A percentile compares a stretch with the other conserved stretches of the same genome.
These are phyloP conservation scores for Cyrtodaria siliqua DNA, from an alignment of 2,888 invertebrate species.

Conservation along the genomic window DNA sequence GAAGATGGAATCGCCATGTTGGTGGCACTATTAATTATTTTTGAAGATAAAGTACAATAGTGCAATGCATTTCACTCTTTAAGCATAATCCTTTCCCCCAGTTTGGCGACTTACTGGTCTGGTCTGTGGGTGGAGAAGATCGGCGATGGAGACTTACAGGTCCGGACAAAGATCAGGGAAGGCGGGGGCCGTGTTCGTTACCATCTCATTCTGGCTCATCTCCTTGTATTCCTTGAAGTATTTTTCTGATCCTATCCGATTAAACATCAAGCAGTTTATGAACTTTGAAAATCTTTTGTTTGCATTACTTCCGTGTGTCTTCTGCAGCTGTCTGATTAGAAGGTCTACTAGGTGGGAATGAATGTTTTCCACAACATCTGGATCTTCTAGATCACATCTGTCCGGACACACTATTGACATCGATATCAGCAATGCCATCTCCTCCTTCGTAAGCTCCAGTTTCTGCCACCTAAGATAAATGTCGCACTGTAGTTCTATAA, in stretches of 20 bases:
- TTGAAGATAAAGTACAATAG: no score
- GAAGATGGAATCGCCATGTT: no score
- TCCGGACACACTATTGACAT: constrained; percentile 53
- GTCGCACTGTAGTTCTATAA: constrained; percentile 38
- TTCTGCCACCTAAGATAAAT: constrained; percentile 51
- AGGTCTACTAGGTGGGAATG: constrained; percentile 38
- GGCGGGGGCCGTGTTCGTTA: constrained; percentile 50
- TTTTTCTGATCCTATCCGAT: constrained; percentile 44
- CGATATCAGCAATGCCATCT: constrained; percentile 50
- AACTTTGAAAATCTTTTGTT: constrained; percentile 52
- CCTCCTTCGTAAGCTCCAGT: constrained; percentile 39
- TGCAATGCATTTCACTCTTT: no score
- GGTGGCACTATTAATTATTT: no score
- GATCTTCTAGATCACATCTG: constrained; percentile 43
- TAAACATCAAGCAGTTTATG: constrained; percentile 41
- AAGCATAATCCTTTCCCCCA: no score
- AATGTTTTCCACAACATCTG: constrained; percentile 39
- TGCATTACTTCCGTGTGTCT: constrained; percentile 29
- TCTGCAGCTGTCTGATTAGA: constrained; percentile 34
- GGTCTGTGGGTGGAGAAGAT: no score
- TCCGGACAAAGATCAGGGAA: constrained; percentile 55
- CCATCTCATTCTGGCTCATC: constrained; percentile 57
- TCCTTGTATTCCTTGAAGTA: constrained; percentile 60
- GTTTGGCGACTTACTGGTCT: no score
- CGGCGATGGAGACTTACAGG: no score